Percentiles rank a stretch among this genome's conserved stretches.
Conservation (phyloP, 2,888 invertebrate genomes). For the Melanostoma scalare region DNA sequence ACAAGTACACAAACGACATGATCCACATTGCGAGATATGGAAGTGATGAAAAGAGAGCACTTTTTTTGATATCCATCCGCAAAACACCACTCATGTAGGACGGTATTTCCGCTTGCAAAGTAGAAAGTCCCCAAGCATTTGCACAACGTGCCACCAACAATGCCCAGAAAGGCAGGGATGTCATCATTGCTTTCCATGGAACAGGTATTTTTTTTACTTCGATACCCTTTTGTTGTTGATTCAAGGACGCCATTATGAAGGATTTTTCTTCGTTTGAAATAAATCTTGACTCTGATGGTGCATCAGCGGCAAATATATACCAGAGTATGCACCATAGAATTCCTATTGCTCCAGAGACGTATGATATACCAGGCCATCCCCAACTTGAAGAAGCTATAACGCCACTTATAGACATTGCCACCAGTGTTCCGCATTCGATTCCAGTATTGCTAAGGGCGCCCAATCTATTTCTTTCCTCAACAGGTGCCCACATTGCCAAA, state of each 20-base stretch:
- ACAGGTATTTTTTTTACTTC: constrained; percentile 79
- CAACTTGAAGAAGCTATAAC: constrained; percentile 84
- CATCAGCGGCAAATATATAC: constrained; percentile 84
- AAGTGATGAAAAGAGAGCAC: constrained; percentile 83
- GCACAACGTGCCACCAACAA: constrained; percentile 84
- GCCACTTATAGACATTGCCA: constrained; percentile 86
- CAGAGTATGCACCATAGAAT: constrained; percentile 84
- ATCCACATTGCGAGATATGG: constrained; percentile 84
- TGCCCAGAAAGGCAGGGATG: constrained; percentile 86
- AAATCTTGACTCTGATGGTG: constrained; percentile 83
- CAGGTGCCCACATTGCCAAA: constrained; percentile 87
- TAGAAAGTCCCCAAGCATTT: constrained; percentile 89
- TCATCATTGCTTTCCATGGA: constrained; percentile 86
- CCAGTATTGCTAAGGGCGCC: constrained; percentile 84
- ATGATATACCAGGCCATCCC: constrained; percentile 88
- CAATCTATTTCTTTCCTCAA: constrained; percentile 85
- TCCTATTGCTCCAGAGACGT: constrained; percentile 84
- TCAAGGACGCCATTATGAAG: constrained; percentile 84
- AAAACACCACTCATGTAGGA: constrained; percentile 86
- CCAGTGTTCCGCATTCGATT: constrained; percentile 86
- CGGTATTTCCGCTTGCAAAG: constrained; percentile 87
- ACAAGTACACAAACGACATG: constrained; percentile 82
- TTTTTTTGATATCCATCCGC: constrained; percentile 84
- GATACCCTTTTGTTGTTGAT: constrained; percentile 55
- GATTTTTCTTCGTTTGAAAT: constrained; percentile 84